Percentiles rank a stretch among this genome's conserved stretches.
phyloP scores from a whole-genome alignment of 2,888 invertebrate species.

The Amiota minor region DNA sequence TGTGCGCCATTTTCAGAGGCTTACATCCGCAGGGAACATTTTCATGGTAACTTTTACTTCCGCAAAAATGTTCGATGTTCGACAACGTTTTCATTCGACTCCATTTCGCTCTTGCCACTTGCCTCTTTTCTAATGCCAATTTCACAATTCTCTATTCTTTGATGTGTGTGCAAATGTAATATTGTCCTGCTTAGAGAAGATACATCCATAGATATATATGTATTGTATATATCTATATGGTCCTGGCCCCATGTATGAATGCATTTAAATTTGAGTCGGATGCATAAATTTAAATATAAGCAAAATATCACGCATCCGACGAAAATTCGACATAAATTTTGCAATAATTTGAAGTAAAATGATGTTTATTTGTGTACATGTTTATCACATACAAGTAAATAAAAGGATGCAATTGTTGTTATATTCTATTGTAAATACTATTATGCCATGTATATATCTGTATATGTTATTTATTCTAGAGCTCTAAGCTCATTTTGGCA shows the following conservation, averaged over 20 bases:
- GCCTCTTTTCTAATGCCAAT: neutral
- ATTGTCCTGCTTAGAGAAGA: neutral
- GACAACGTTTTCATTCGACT: no score
- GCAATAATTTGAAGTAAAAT: constrained; percentile 15
- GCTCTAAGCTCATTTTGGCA: no score
- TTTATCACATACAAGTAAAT: no score
- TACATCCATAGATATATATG: neutral
- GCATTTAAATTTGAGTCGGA: constrained; percentile 42
- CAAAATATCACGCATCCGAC: constrained; percentile 52
- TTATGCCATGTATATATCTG: no score
- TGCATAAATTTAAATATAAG: constrained; percentile 63
- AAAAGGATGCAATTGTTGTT: no score
- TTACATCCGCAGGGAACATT: neutral
- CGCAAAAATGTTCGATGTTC: neutral
- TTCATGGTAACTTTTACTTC: constrained; percentile 17
- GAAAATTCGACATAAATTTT: constrained; percentile 9
- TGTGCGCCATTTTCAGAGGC: no score
- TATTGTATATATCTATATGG: neutral
- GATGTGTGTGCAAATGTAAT: neutral
- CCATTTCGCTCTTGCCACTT: neutral
- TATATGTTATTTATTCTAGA: no score
- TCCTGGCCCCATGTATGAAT: neutral
- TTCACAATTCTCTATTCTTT: neutral
- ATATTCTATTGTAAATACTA: no score
- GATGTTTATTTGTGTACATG: neutral